These are phyloP conservation scores for Nasonia giraulti DNA, from an alignment of 1,140 invertebrate genomes.

Conservation along the genomic window DNA sequence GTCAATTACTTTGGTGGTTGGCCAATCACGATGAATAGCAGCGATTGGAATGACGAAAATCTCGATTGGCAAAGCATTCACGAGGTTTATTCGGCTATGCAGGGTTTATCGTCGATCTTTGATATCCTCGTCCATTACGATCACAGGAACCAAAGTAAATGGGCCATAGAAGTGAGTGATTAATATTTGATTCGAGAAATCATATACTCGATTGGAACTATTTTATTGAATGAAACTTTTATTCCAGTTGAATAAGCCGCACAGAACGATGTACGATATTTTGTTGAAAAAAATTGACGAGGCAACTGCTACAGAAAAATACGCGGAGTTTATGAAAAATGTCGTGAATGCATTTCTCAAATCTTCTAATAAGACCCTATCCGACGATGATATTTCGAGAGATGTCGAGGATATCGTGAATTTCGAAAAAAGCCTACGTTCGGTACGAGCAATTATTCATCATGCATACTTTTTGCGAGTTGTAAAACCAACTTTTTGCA, in stretches of 20 bases:
- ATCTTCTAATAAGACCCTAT: neutral
- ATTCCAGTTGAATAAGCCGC: constrained; percentile 1
- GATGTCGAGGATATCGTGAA: neutral
- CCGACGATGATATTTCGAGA: neutral
- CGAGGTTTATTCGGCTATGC: neutral
- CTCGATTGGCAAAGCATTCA: constrained; percentile 30
- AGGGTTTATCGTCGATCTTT: neutral
- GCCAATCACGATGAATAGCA: constrained; percentile 14
- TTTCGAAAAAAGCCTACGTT: constrained; percentile 14
- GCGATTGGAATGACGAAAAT: constrained; percentile 21
- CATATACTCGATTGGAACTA: neutral
- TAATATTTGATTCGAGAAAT: no score
- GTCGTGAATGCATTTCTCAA: neutral
- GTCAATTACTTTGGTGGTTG: constrained; percentile 21
- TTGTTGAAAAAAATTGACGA: neutral
- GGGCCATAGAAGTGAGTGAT: neutral
- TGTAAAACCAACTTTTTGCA: constrained; percentile 2
- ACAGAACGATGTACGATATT: neutral
- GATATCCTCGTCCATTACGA: neutral
- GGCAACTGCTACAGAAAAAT: neutral
- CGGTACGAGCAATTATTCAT: neutral
- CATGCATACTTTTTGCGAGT: neutral
- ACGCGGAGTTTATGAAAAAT: neutral
- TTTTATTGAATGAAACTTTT: neutral
- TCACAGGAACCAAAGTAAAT: neutral